Conservation (phyloP, 2,888 invertebrate genomes). For the Nasonovia ribisnigri region DNA sequence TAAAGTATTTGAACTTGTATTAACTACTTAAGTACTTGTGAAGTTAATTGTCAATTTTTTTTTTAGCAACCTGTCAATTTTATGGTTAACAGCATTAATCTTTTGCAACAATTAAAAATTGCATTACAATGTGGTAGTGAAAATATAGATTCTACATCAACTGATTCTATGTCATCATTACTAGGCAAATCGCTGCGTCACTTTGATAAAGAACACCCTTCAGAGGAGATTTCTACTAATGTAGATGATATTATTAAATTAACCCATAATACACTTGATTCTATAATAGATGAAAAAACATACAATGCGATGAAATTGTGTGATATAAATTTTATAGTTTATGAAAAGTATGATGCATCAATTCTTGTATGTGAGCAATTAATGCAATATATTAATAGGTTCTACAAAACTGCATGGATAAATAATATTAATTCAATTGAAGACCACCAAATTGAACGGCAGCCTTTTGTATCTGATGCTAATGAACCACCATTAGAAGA, state of each 20-base stretch:
- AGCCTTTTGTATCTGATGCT: conserved; percentile 26
- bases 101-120: conserved; percentile 54
- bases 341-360: conserved; percentile 1
- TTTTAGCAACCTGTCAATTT: conserved; percentile 50
- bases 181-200: not conserved
- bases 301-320: conserved; percentile 46
- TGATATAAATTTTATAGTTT: conserved; percentile 29
- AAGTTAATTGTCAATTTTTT: conserved; percentile 31
- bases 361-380: not conserved
- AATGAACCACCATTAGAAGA: conserved; percentile 27
- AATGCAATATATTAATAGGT: not conserved
- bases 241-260: conserved; percentile 25
- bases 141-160: conserved; percentile 37
- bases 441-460: not conserved
- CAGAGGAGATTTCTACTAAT: not conserved
- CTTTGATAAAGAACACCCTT: not conserved
- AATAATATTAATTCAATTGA: not conserved
- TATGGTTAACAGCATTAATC: conserved; percentile 44
- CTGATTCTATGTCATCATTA: conserved; percentile 17
- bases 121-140: not conserved
- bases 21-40: not conserved
- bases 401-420: conserved; percentile 35
- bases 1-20: not conserved
- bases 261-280: conserved; percentile 1
- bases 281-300: conserved; percentile 20